phyloP scores from a whole-genome alignment of 2,888 invertebrate genomes.

The Xanthorhoe spadicearia region DNA sequence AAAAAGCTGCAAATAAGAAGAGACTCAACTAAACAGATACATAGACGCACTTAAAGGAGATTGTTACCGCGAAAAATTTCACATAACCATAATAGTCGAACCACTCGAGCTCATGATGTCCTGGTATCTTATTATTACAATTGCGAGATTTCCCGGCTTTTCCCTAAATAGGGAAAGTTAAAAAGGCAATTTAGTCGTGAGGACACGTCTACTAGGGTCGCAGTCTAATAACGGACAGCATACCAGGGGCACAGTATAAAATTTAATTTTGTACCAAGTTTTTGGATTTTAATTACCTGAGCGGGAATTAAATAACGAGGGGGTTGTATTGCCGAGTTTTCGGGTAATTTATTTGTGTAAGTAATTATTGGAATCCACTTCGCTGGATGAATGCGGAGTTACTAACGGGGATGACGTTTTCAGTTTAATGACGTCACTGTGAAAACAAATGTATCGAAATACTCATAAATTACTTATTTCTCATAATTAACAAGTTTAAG shows the following conservation, averaged over 20 bases:
- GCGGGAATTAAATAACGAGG: slow-evolving; percentile 78
- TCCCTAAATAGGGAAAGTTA: slow-evolving; percentile 84
- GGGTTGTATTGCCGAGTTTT: slow-evolving; percentile 52
- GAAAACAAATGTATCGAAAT: not conserved
- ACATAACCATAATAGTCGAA: slow-evolving; percentile 64
- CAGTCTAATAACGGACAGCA: slow-evolving; percentile 38
- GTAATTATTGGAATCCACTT: slow-evolving; percentile 42
- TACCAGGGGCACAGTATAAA: slow-evolving; percentile 59
- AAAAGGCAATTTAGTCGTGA: slow-evolving; percentile 79
- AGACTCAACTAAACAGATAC: slow-evolving; percentile 24
- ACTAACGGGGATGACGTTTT: not conserved
- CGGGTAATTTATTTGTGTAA: slow-evolving; percentile 50
- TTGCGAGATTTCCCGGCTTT: slow-evolving; percentile 76
- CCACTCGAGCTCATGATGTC: slow-evolving; percentile 71
- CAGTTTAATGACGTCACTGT: not conserved
- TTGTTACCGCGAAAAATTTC: slow-evolving; percentile 44
- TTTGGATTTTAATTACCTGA: slow-evolving; percentile 84
- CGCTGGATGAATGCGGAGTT: slow-evolving; percentile 24
- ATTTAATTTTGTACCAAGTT: slow-evolving; percentile 81
- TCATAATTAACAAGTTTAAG: too few relatives aligned
- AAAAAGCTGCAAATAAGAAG: not conserved
- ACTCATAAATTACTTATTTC: not conserved
- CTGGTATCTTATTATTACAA: slow-evolving; percentile 77
- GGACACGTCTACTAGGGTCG: slow-evolving; percentile 70
- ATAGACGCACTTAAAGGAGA: slow-evolving; percentile 32